Conservation (phyloP, 2,113 vertebrate genomes). For the Gymnarchus niloticus region DNA sequence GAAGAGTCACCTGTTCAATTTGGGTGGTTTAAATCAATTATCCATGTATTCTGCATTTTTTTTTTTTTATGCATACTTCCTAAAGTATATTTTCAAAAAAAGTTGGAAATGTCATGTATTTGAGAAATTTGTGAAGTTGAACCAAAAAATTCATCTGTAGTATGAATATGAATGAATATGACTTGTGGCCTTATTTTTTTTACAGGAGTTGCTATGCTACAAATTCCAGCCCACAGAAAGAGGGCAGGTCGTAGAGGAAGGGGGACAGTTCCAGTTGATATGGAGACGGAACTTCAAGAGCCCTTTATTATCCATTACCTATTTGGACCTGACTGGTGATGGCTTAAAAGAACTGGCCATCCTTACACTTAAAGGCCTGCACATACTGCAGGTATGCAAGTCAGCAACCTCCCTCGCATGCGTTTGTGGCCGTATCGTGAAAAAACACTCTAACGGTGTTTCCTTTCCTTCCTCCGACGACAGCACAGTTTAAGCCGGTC, state of each 20-base stretch:
- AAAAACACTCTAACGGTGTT: not conserved
- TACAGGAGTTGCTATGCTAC: conserved; percentile 82
- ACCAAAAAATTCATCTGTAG: no score
- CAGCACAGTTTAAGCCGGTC: conserved; percentile 62
- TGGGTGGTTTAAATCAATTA: no score
- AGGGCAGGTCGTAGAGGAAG: conserved; percentile 1
- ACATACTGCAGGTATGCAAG: conserved; percentile 74
- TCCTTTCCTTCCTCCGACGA: not conserved
- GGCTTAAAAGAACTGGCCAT: conserved; percentile 76
- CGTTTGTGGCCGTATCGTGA: no score
- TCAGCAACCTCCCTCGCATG: not conserved
- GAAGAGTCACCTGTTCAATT: no score
- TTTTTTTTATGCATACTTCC: no score
- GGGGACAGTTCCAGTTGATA: conserved; percentile 60
- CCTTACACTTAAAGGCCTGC: conserved; percentile 79
- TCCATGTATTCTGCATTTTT: no score
- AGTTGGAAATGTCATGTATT: no score
- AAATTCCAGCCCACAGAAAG: conserved; percentile 55
- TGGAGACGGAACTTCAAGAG: conserved; percentile 82
- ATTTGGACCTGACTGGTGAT: conserved; percentile 76
- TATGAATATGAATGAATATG: no score
- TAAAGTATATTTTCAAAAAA: no score
- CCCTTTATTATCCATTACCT: conserved; percentile 75
- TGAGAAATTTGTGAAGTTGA: no score
- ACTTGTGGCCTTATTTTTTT: not conserved